Evolutionary conservation across 2,888 invertebrate genomes (phyloP).

Genomic region (Ophioninae sp.): DNA sequence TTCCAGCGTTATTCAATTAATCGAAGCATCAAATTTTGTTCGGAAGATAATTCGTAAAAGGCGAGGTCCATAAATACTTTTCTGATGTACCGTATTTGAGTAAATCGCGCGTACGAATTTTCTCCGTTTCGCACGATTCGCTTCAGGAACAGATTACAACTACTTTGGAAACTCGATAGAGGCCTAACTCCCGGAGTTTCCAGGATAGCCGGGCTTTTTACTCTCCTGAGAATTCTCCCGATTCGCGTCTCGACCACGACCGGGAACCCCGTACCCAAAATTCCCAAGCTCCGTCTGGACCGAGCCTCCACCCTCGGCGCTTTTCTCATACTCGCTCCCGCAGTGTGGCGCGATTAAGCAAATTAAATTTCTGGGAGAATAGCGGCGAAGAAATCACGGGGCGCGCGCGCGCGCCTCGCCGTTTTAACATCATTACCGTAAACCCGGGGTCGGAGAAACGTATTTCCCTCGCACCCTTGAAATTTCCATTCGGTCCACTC

Average conservation of each 20-base stretch:
- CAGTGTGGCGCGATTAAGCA: slow-evolving; percentile 74
- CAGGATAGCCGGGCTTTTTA: slow-evolving; percentile 38
- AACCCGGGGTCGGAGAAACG: slow-evolving; percentile 48
- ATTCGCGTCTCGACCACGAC: slow-evolving; percentile 36
- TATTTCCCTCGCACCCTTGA: slow-evolving; percentile 67
- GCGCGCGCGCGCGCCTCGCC: slow-evolving; percentile 35
- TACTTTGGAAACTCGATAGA: slow-evolving; percentile 70
- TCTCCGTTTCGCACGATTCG: slow-evolving; percentile 64
- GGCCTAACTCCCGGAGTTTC: slow-evolving; percentile 40
- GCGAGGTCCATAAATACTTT: too few species aligned
- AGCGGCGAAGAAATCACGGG: slow-evolving; percentile 75
- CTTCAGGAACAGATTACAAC: slow-evolving; percentile 66
- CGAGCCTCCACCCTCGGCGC: slow-evolving; percentile 38
- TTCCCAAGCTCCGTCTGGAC: slow-evolving; percentile 49
- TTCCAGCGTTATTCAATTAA: too few species aligned
- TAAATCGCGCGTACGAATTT: slow-evolving; percentile 76
- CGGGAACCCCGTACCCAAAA: background rate
- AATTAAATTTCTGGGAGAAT: slow-evolving; percentile 77
- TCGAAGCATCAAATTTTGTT: too few species aligned
- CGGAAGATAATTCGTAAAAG: too few species aligned
- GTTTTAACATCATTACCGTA: slow-evolving; percentile 72
- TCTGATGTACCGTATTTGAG: too few species aligned
- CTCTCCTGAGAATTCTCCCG: slow-evolving; percentile 48
- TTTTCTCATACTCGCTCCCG: slow-evolving; percentile 57
- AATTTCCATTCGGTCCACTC: slow-evolving; percentile 53